phyloP scores from a whole-genome alignment of 2,888 invertebrate species.

The Caenorhabditis becei region DNA sequence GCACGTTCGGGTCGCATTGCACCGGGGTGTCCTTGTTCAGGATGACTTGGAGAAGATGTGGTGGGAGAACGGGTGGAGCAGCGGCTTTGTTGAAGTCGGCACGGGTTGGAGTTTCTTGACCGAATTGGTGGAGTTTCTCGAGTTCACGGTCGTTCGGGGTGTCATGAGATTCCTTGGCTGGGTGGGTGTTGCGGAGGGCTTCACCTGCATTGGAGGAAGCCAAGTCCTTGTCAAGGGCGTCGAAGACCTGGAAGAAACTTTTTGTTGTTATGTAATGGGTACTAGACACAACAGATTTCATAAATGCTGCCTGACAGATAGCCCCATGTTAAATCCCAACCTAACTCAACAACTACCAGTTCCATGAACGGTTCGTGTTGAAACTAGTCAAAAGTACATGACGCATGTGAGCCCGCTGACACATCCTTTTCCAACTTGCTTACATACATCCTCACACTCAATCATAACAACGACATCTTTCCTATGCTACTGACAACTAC shows the following conservation, averaged over 20 bases:
- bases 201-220: constrained; percentile 79
- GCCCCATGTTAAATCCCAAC: too few species aligned
- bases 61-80: constrained; percentile 96
- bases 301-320: too few species aligned
- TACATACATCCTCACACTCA: too few species aligned
- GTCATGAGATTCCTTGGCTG: constrained; percentile 75
- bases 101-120: constrained; percentile 89
- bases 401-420: too few species aligned
- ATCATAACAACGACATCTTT: too few species aligned
- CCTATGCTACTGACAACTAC: too few species aligned
- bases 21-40: constrained; percentile 98
- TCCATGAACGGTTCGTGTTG: too few species aligned
- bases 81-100: constrained; percentile 94
- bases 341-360: too few species aligned
- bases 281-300: not conserved
- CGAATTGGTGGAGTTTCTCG: constrained; percentile 78
- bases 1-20: constrained; percentile 97
- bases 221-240: constrained; percentile 81
- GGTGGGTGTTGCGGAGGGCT: constrained; percentile 67
- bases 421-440: too few species aligned
- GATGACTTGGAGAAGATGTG: constrained; percentile 96
- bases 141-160: constrained; percentile 81
- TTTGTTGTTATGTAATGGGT: not conserved
- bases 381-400: too few species aligned
- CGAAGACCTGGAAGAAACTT: constrained; percentile 86